Evolutionary conservation across 2,113 vertebrate species (phyloP), one percentile per base, ranked within the genome.

Genomic region (Pantherophis guttatus): DNA sequence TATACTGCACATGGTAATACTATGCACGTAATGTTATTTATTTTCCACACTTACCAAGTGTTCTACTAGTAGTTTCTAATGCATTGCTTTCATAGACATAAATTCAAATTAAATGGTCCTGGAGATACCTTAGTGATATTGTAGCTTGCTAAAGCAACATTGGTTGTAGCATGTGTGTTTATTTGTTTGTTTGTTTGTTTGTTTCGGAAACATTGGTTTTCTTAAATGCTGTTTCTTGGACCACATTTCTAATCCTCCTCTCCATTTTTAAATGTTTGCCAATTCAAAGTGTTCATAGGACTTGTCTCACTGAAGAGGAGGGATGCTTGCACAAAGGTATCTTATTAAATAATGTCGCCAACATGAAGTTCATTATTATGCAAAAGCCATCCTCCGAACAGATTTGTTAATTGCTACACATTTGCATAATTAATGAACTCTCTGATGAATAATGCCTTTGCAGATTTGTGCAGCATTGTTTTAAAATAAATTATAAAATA

Each of bases 391-490:
- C 97, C 97, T 98, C 97, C 97, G 98, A 98, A 98, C 98, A 98
- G 98, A 98, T 99, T 98, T 98, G 98, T 99, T 99, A 99, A 99
- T 99, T 99, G 98, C 97, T 98, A 97, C 97, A 98, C 97, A 99
- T 99, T 99, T 99, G 98, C 98, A 99, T 99, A 99, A 99, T 99
- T 99, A 99, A 99, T 99, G 98, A 99, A 98, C 98, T 98, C 98
- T 98, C 98, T 97, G 98, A 98, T 99, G 98, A 98, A 98, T 98
- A 98, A 98, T 98, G 98, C 97, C 98, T 98, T 98, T 97, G 98
- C 97, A 98, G 98, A 98, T 98, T 98, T 98, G 98, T 97, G 97
- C 97, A 97, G 98, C 97, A 98, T 98, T 98, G 98, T 98, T 98
- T 98, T 97, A 98, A 98, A 98, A 98, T 98, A 98, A 98, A 98